A percentile compares a stretch with the other conserved stretches of the same genome.
Evolutionary conservation across 2,888 invertebrate genomes (phyloP).

Genomic region (Platerodrilus igneus): DNA sequence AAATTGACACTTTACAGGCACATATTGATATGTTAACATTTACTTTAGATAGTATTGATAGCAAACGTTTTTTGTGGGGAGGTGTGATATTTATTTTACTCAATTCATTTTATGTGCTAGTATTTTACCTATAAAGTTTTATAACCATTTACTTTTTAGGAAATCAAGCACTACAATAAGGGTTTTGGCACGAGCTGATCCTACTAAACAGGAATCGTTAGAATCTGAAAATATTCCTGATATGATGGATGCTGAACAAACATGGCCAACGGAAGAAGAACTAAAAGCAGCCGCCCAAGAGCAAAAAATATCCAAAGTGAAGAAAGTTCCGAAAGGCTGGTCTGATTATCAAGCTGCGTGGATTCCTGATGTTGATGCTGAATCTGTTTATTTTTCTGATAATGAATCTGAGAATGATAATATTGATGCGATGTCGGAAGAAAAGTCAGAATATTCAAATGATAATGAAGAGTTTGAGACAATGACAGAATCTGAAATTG

Average conservation of each 20-base stretch:
- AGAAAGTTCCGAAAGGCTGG: conserved; percentile 88
- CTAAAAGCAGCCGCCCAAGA: conserved; percentile 66
- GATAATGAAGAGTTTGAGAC: conserved; percentile 64
- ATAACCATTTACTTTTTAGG: no score
- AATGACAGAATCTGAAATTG: conserved; percentile 60
- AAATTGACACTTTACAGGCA: no score
- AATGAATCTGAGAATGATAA: conserved; percentile 59
- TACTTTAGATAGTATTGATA: no score
- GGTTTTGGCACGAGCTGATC: conserved; percentile 59
- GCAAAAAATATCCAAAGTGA: conserved; percentile 56
- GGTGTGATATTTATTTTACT: no score
- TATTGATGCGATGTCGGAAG: conserved; percentile 41
- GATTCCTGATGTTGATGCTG: conserved; percentile 68
- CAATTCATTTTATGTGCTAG: no score
- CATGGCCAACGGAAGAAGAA: conserved; percentile 94
- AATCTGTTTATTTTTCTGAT: conserved; percentile 58
- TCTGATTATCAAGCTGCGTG: conserved; percentile 96
- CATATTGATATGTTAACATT: no score
- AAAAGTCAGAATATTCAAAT: conserved; percentile 45
- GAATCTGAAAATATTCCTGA: conserved; percentile 78
- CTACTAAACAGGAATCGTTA: conserved; percentile 67
- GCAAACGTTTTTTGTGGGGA: no score
- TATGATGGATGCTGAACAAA: conserved; percentile 93
- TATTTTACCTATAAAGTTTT: no score
- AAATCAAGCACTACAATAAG: conserved; percentile 37